Conservation (phyloP, 2,113 vertebrate species). For the Callaeas wilsoni region DNA sequence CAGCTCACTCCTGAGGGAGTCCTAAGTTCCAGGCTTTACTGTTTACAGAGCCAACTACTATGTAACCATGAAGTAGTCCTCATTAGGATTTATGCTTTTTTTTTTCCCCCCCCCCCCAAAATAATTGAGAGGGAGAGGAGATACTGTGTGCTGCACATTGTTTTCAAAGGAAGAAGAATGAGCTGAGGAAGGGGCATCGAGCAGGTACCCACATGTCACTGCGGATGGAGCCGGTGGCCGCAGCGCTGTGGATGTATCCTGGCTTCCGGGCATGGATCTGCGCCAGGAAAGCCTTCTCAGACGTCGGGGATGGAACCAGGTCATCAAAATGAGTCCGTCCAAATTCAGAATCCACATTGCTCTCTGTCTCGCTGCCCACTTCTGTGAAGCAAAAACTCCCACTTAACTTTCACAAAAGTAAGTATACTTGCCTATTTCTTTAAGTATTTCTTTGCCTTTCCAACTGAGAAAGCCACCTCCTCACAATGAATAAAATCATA, state of each 20-base stretch:
- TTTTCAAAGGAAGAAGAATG: not conserved
- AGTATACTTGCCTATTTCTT: not conserved
- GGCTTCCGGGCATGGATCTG: constrained; percentile 82
- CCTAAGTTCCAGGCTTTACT: not conserved
- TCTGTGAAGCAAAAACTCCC: constrained; percentile 69
- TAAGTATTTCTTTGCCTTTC: not conserved
- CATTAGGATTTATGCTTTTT: not conserved
- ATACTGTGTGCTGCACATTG: not conserved
- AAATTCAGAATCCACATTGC: constrained; percentile 87
- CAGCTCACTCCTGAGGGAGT: not conserved
- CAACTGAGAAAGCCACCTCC: not conserved
- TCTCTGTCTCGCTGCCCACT: constrained; percentile 88
- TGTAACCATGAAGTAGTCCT: not conserved
- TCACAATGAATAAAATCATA: not conserved
- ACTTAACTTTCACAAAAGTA: not conserved
- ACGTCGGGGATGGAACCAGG: constrained; percentile 80
- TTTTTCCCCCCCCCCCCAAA: not conserved
- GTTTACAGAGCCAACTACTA: not conserved
- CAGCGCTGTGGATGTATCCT: constrained; percentile 70
- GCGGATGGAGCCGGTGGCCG: constrained; percentile 65
- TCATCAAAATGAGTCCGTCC: constrained; percentile 83
- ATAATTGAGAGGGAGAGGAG: not conserved
- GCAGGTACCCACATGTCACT: constrained; percentile 72
- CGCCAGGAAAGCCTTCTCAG: constrained; percentile 85
- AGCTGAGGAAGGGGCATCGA: not conserved